phyloP scores from a whole-genome alignment of 2,113 vertebrate genomes.

The Oceanodroma tethys region DNA sequence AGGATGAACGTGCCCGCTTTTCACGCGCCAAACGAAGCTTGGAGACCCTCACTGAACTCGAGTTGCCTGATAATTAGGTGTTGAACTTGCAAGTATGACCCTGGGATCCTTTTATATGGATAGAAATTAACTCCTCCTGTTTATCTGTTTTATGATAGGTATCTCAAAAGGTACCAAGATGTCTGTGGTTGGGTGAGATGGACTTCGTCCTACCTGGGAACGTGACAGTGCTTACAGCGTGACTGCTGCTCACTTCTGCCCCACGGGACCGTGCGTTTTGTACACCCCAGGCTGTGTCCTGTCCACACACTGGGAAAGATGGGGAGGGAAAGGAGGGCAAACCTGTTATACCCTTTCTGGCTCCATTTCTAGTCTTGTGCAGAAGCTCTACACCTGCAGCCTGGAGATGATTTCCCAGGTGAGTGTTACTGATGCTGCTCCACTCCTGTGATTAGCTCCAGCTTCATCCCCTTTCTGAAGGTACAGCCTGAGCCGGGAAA shows the following conservation, averaged over 20 bases:
- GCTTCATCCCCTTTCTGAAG: neutral
- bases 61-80: neutral
- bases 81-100: neutral
- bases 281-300: neutral
- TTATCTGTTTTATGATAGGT: neutral
- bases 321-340: neutral
- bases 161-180: neutral
- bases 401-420: neutral
- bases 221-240: neutral
- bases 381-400: neutral
- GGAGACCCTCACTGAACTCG: rapidly evolving
- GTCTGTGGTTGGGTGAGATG: neutral
- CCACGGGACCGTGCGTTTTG: rapidly evolving
- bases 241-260: neutral
- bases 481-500: neutral
- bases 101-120: neutral
- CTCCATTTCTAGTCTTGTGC: neutral
- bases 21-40: rapidly evolving
- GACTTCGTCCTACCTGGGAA: neutral
- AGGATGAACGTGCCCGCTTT: neutral
- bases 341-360: neutral
- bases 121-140: neutral
- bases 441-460: neutral
- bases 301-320: neutral
- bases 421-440: neutral